These are phyloP conservation scores for Stomatorhinus walkeri DNA, from an alignment of 2,797 vertebrate genomes.

Conservation along the genomic window DNA sequence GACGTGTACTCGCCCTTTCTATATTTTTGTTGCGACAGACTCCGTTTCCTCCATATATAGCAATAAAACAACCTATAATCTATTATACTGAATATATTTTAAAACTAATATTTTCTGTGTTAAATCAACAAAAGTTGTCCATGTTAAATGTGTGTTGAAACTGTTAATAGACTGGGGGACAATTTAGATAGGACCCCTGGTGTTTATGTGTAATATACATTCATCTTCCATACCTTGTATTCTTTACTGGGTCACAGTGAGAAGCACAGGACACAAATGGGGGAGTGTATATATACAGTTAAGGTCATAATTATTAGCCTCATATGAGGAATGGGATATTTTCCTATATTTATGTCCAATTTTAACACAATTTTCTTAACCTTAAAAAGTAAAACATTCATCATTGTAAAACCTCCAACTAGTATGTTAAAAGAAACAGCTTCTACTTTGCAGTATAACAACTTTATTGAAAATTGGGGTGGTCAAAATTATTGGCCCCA, in stretches of 20 bases:
- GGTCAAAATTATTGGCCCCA: too few relatives aligned
- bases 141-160: neutral
- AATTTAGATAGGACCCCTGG: neutral
- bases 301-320: neutral
- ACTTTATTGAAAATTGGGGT: too few relatives aligned
- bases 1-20: neutral
- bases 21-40: neutral
- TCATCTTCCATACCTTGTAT: neutral
- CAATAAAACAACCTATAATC: neutral
- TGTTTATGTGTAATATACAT: neutral
- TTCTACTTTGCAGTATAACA: too few relatives aligned
- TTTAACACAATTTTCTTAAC: neutral
- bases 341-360: neutral
- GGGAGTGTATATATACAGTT: neutral
- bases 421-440: too few relatives aligned
- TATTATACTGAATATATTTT: neutral
- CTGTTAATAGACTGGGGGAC: neutral
- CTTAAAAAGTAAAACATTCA: neutral
- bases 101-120: neutral
- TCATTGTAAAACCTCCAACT: too few relatives aligned
- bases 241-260: neutral
- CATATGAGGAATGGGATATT: neutral
- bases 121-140: neutral
- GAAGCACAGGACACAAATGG: neutral
- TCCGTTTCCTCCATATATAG: neutral